These are phyloP conservation scores for Andrena trimmerana DNA, from an alignment of 2,888 invertebrate genomes.

Conservation along the genomic window DNA sequence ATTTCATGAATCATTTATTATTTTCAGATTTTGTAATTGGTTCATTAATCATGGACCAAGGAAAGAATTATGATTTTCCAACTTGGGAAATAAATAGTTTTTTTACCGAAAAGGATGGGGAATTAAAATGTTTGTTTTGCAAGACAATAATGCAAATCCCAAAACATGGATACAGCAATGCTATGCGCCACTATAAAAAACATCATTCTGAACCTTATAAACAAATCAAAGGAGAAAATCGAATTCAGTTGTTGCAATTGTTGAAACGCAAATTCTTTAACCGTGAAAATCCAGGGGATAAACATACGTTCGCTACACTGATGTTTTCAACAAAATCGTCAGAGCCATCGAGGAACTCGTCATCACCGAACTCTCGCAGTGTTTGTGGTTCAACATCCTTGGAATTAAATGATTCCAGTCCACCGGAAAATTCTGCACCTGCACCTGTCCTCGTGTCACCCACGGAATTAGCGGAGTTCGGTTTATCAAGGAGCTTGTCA, in stretches of 20 bases:
- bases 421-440: no score
- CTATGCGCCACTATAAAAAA: not conserved
- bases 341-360: not conserved
- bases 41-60: conserved; percentile 7
- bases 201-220: not conserved
- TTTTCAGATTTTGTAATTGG: conserved; percentile 9
- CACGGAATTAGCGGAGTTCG: no score
- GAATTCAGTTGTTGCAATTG: conserved; percentile 5
- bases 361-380: not conserved
- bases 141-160: not conserved
- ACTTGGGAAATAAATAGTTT: not conserved
- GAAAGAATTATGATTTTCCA: not conserved
- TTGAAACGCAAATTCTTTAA: not conserved
- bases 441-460: no score
- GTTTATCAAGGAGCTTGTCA: no score
- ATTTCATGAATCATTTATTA: conserved; percentile 6
- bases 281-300: not conserved
- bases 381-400: no score
- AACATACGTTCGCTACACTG: not conserved
- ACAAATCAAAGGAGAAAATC: not conserved
- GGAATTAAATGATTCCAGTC: no score
- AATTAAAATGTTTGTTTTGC: conserved; percentile 5
- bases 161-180: not conserved
- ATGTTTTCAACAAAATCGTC: conserved; percentile 4
- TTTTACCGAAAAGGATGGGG: not conserved